Evolutionary conservation across 2,888 invertebrate genomes (phyloP).

Genomic region (Hemicrepidius hirtus): DNA sequence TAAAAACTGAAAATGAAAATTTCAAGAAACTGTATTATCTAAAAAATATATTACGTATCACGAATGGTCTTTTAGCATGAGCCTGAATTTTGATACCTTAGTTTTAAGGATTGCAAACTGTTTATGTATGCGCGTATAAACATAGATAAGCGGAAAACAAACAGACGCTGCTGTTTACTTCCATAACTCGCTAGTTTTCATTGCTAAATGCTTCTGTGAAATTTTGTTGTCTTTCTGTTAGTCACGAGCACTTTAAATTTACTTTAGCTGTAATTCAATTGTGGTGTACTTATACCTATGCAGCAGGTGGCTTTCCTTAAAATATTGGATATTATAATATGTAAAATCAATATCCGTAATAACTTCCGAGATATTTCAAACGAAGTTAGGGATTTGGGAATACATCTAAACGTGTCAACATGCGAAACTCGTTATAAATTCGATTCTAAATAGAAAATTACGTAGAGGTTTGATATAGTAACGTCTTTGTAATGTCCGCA

Average conservation of each 20-base stretch:
- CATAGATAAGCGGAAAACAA: conserved; percentile 27
- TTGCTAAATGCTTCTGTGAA: conserved; percentile 18
- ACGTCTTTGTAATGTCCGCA: no score
- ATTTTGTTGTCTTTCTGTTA: conserved; percentile 9
- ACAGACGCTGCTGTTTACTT: conserved; percentile 14
- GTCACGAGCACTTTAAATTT: background rate
- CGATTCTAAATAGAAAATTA: no score
- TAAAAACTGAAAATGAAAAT: conserved; percentile 5
- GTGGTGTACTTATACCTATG: background rate
- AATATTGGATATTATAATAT: no score
- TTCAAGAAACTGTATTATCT: conserved; percentile 6
- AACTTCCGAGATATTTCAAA: no score
- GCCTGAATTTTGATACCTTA: conserved; percentile 32
- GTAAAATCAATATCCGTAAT: no score
- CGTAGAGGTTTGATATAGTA: no score
- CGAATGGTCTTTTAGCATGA: conserved; percentile 23
- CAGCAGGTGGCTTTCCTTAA: no score
- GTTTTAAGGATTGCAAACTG: conserved; percentile 21
- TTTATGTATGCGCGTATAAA: conserved; percentile 28
- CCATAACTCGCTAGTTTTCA: conserved; percentile 13
- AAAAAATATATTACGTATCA: conserved; percentile 9
- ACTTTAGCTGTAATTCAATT: background rate
- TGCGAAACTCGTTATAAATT: no score
- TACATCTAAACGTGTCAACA: no score
- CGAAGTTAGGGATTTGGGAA: no score